phyloP scores from a whole-genome alignment of 2,113 vertebrate genomes.

The Antennarius striatus region DNA sequence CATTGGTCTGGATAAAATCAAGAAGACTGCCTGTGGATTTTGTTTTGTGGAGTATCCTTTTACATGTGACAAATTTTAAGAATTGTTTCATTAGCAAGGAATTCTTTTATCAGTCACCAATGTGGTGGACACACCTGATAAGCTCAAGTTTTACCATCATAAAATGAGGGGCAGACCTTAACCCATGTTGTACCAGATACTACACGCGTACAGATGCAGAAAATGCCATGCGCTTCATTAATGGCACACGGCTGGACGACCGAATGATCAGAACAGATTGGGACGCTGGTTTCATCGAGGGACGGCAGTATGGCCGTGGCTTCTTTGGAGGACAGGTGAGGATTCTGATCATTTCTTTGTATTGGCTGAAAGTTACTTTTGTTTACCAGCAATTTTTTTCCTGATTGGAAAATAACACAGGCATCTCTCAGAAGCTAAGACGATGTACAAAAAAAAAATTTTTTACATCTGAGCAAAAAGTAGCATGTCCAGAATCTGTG shows the following conservation, averaged over 20 bases:
- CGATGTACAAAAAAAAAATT: too few relatives aligned
- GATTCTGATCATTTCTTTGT: neutral
- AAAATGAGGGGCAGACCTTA: slow-evolving; percentile 36
- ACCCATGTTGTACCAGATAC: slow-evolving; percentile 74
- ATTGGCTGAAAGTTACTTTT: neutral
- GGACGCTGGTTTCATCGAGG: slow-evolving; percentile 91
- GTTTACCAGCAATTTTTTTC: neutral
- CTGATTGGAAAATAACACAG: neutral
- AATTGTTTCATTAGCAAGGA: too few relatives aligned
- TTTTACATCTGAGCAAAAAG: too few relatives aligned
- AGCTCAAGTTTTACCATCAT: too few relatives aligned
- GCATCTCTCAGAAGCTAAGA: too few relatives aligned
- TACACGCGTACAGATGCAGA: slow-evolving; percentile 85
- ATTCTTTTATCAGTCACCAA: too few relatives aligned
- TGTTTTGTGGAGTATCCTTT: slow-evolving; percentile 96
- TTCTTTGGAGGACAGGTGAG: slow-evolving; percentile 90
- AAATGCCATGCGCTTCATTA: slow-evolving; percentile 89
- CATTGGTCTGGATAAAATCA: slow-evolving; percentile 90
- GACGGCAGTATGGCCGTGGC: slow-evolving; percentile 88
- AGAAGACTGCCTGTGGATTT: slow-evolving; percentile 92
- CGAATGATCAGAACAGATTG: slow-evolving; percentile 90
- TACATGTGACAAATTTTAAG: too few relatives aligned
- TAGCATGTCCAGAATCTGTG: too few relatives aligned
- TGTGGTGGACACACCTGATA: too few relatives aligned
- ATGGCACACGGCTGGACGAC: slow-evolving; percentile 88